Conservation (phyloP, 2,797 vertebrate species). For the Manis pentadactyla region DNA sequence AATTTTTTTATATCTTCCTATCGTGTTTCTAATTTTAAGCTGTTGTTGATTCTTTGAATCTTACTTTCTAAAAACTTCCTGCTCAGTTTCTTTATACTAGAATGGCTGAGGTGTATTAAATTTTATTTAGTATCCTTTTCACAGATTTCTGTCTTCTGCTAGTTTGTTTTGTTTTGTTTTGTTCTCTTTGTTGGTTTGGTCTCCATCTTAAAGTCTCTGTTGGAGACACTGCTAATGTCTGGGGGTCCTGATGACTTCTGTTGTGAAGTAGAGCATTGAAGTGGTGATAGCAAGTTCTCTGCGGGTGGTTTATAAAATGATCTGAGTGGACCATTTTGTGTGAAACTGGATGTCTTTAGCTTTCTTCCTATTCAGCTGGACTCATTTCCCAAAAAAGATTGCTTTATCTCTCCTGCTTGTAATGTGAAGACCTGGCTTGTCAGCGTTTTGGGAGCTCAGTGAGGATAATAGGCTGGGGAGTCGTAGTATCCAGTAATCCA, state of each 20-base stretch:
- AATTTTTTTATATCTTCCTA: background rate
- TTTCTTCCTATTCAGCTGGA: constrained; percentile 20
- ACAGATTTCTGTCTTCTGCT: background rate
- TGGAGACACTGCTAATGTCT: background rate
- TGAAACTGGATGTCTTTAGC: background rate
- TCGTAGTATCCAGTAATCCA: background rate
- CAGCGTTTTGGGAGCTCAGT: background rate
- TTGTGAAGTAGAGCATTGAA: constrained; percentile 5
- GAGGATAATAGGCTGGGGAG: background rate
- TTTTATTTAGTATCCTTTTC: constrained; percentile 15
- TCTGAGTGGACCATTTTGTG: background rate
- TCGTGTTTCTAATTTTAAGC: constrained; percentile 19
- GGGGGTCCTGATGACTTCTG: background rate
- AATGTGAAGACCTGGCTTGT: background rate
- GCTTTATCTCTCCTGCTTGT: background rate
- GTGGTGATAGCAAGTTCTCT: background rate
- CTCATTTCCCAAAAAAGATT: background rate
- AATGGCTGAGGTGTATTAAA: constrained; percentile 22
- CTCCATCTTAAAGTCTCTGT: background rate
- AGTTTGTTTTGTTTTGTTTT: background rate
- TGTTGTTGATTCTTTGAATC: background rate
- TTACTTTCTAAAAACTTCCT: background rate
- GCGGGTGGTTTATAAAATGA: background rate
- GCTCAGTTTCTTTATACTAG: background rate
- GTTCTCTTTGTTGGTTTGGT: background rate